Evolutionary conservation across 2,113 vertebrate genomes (phyloP), one percentile per base, ranked within the genome.

Genomic region (Hemiscyllium ocellatum): DNA sequence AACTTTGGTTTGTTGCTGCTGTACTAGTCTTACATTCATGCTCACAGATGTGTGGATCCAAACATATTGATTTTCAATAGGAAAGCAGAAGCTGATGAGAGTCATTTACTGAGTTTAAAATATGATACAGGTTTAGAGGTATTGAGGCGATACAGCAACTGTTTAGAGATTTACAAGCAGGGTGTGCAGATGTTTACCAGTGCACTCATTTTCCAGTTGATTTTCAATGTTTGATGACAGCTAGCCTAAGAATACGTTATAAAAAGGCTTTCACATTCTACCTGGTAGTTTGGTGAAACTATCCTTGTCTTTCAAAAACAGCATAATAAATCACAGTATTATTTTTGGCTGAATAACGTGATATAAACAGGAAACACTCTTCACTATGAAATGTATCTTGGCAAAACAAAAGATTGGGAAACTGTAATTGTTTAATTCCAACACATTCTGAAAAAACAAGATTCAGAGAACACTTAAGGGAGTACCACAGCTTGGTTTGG

Each of bases 381-480:
- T 87, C 85, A 56, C 50, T 22, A 89, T 56, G 50, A 29, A 22
- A 87, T 1, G 50, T 24, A 52, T 52, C 19, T 33, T 90, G 52
- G 87, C 52, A 90, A 90, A 90, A 33, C 87, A 90, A 90, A 90
- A 65, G 52, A 65, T 90, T 90, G 87, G 87, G 52, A 90, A 90
- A 90, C 15, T 52, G 85, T 87, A 52, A 52, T 61, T 61, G 87
- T 90, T 90, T 90, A 26, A 90, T 33, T 61, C 52, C 29, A 61
- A n/a, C 87, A 90, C 26, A 33, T 29, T 65, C 3, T 90, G 29
- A 90, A 56, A 56, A 65, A 29, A 33, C 33, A 90, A 13, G 29
- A 24, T 26, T 24, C 17, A 56, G 12, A 90, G 87, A 33, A 61
- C 29, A 90, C 26, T 90, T 13, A 10, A 83, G 80, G 37, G 80